Percentiles rank a stretch among this genome's conserved stretches.
Evolutionary conservation across 2,888 invertebrate genomes (phyloP).

Genomic region (Anaspis maculata): DNA sequence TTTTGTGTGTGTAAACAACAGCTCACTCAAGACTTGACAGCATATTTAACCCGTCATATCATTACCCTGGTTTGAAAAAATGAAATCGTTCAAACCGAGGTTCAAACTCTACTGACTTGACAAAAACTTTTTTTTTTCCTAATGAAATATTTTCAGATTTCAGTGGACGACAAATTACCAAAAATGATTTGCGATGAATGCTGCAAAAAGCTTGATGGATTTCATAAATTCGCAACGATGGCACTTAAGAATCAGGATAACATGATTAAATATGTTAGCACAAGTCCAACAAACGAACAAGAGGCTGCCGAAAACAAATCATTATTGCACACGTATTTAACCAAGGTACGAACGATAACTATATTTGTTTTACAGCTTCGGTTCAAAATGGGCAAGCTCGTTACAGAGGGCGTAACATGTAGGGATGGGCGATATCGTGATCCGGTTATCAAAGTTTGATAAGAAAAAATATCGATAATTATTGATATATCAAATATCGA

Average conservation of each 20-base stretch:
- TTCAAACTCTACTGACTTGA: not conserved
- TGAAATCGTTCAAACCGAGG: too few relatives aligned
- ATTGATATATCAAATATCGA: too few relatives aligned
- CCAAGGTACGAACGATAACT: conserved; percentile 40
- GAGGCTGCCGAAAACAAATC: conserved; percentile 35
- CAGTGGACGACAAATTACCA: conserved; percentile 56
- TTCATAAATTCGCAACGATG: conserved; percentile 60
- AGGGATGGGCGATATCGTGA: too few relatives aligned
- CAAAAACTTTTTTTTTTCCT: not conserved
- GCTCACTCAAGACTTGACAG: too few relatives aligned
- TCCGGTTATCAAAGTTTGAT: too few relatives aligned
- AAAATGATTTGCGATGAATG: conserved; percentile 61
- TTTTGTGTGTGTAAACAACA: too few relatives aligned
- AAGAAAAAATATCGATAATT: too few relatives aligned
- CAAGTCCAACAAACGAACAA: conserved; percentile 17
- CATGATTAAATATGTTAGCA: conserved; percentile 39
- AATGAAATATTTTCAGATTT: conserved; percentile 45
- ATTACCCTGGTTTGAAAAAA: too few relatives aligned
- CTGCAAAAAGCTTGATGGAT: conserved; percentile 54
- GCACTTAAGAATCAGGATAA: conserved; percentile 56
- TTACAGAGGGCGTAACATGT: too few relatives aligned
- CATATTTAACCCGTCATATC: too few relatives aligned
- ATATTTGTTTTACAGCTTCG: conserved; percentile 2
- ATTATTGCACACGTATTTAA: conserved; percentile 47
- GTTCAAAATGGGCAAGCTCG: too few relatives aligned